Evolutionary conservation across 2,113 vertebrate species (phyloP), one percentile per base, ranked within the genome.

Genomic region (Phalacrocorax brasilianus): DNA sequence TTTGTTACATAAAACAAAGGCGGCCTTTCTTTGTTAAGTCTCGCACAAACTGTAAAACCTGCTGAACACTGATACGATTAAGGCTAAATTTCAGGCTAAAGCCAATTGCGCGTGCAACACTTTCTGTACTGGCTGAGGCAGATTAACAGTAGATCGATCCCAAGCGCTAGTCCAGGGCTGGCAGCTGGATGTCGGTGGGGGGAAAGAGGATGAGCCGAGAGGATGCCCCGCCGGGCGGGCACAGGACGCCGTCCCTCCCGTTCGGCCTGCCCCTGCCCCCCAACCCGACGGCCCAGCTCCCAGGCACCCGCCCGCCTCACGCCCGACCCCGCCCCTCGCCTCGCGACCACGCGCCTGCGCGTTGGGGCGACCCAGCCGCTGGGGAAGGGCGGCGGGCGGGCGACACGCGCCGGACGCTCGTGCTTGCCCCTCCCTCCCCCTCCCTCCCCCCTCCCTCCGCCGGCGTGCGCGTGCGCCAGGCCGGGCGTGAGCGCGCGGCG

Each of bases 61-160:
- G 0, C 4, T 44, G 40, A 6, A 30, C 3, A 40, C 23, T 2
- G 0, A 2, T 3, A 23, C 5, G 2, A 2, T 6, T 7, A 58
- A 11, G 42, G 62, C 30, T 38, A 7, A 9, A 18, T 26, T 47
- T 17, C 47, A 22, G 33, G 27, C 9, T 32, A 59, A 53, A 32
- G 47, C 52, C 32, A 44, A 8, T 3, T 3, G 7, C 3, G 32
- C 8, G 4, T 2, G 3, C 13, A 15, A 2, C 7, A 1, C 6
- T 9, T 5, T 4, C 8, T 1, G 26, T 40, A 13, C 28, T 5
- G 58, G 26, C 35, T 18, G 28, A 12, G 55, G 3, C 9, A 4
- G 10, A 2, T 5, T 1, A 7, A 28, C 27, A 24, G n/a, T 3
- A 24, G 14, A 3, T 5, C 61, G 7, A 9, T 9, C 11, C 22